Percentiles rank a stretch among this genome's conserved stretches.
Conservation (phyloP, 1,140 invertebrate species). For the Drosophila leontia region DNA sequence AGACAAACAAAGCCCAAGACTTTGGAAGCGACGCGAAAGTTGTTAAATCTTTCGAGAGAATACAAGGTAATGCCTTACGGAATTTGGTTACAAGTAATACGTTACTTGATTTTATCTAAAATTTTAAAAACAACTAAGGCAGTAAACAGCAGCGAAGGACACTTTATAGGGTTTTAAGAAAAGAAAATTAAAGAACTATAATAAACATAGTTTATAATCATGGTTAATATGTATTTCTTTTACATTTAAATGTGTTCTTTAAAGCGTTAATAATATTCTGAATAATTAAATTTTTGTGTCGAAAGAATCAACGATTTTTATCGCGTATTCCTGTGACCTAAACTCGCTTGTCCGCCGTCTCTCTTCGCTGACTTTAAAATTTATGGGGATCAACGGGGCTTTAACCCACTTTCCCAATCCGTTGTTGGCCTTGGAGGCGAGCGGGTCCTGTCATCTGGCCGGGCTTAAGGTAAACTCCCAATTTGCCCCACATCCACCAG, state of each 20-base stretch:
- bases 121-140: neutral
- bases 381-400: constrained; percentile 25
- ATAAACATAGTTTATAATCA: no score
- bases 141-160: no score
- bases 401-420: constrained; percentile 51
- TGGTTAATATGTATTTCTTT: no score
- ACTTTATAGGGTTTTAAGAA: no score
- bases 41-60: constrained; percentile 16
- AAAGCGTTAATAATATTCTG: no score
- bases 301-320: constrained; percentile 9
- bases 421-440: constrained; percentile 33
- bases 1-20: constrained; percentile 13
- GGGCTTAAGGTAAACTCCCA: constrained; percentile 52
- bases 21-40: constrained; percentile 13
- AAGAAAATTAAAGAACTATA: no score
- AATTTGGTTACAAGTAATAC: neutral
- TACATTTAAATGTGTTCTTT: no score
- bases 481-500: constrained; percentile 33
- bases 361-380: constrained; percentile 24
- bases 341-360: constrained; percentile 5
- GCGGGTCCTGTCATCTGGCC: constrained; percentile 36
- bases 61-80: neutral
- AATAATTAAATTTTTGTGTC: neutral
- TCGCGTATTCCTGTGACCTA: constrained; percentile 16
- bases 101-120: neutral